Evolutionary conservation across 92 coral and sea anemone species (phyloP).

Genomic region (Actinostola sp.): DNA sequence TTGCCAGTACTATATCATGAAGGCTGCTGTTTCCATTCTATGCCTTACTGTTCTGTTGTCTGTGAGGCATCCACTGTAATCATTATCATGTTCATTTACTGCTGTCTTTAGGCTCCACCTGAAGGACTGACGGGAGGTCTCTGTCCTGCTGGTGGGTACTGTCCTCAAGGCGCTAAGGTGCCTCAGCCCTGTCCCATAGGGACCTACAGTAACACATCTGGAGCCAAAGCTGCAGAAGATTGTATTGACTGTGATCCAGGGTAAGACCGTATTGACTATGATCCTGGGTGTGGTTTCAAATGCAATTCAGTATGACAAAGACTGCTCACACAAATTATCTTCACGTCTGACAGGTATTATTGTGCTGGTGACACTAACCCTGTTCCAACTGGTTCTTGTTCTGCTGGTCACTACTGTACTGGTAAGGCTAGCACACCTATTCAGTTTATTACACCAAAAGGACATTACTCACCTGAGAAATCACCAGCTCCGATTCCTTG

Average conservation of each 20-base stretch:
- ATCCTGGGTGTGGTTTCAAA: too few relatives aligned
- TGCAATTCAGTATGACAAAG: too few relatives aligned
- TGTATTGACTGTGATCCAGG: constrained; percentile 97
- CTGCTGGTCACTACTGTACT: constrained; percentile 92
- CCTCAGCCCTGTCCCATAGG: constrained; percentile 95
- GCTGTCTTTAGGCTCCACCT: constrained; percentile 81
- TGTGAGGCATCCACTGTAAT: background rate
- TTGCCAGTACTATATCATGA: too few relatives aligned
- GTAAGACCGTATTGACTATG: too few relatives aligned
- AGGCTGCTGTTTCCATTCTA: too few relatives aligned
- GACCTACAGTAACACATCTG: constrained; percentile 85
- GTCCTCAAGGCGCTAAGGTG: constrained; percentile 91
- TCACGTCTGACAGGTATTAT: constrained; percentile 61
- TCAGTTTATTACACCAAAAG: constrained; percentile 72
- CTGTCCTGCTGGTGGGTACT: constrained; percentile 97
- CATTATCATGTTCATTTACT: background rate
- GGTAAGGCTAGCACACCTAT: constrained; percentile 87
- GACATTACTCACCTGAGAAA: constrained; percentile 83
- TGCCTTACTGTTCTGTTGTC: too few relatives aligned
- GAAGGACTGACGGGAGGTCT: constrained; percentile 97
- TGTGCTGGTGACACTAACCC: constrained; percentile 99
- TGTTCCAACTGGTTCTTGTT: constrained; percentile 87
- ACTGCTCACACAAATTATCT: too few relatives aligned
- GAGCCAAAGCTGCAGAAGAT: constrained; percentile 96
- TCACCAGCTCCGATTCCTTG: constrained; percentile 72